Evolutionary conservation across 2,888 invertebrate species (phyloP).

Genomic region (Eumerus sabulonum): DNA sequence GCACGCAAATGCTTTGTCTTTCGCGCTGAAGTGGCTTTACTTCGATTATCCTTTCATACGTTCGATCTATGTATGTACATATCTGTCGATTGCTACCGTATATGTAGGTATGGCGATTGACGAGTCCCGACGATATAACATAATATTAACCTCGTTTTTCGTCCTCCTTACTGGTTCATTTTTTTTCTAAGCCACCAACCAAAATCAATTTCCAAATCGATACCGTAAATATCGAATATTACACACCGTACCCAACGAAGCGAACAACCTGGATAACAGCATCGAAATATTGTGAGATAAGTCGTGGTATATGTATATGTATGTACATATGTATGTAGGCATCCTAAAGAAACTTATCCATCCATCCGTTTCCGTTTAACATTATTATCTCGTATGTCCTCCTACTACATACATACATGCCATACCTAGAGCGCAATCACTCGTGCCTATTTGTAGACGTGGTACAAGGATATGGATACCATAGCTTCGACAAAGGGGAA

Average conservation of each 20-base stretch:
- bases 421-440: no score
- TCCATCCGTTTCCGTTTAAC: slow-evolving; percentile 46
- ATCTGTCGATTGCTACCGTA: no score
- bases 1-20: slow-evolving; percentile 54
- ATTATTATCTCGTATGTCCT: slow-evolving; percentile 30
- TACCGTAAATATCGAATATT: slow-evolving; percentile 56
- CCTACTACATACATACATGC: no score
- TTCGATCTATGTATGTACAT: no score
- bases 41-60: slow-evolving; percentile 26
- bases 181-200: background rate
- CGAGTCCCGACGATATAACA: slow-evolving; percentile 35
- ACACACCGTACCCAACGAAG: slow-evolving; percentile 49
- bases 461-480: no score
- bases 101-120: no score
- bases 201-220: slow-evolving; percentile 60
- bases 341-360: slow-evolving; percentile 45
- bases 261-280: slow-evolving; percentile 56
- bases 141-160: slow-evolving; percentile 53
- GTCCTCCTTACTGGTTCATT: background rate
- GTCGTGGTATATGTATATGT: slow-evolving; percentile 42
- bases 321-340: no score
- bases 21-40: slow-evolving; percentile 21
- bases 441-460: slow-evolving; percentile 38
- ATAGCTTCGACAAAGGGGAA: no score
- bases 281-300: slow-evolving; percentile 26